Evolutionary conservation across 1,140 invertebrate genomes (phyloP).

Genomic region (Anastrepha ludens): DNA sequence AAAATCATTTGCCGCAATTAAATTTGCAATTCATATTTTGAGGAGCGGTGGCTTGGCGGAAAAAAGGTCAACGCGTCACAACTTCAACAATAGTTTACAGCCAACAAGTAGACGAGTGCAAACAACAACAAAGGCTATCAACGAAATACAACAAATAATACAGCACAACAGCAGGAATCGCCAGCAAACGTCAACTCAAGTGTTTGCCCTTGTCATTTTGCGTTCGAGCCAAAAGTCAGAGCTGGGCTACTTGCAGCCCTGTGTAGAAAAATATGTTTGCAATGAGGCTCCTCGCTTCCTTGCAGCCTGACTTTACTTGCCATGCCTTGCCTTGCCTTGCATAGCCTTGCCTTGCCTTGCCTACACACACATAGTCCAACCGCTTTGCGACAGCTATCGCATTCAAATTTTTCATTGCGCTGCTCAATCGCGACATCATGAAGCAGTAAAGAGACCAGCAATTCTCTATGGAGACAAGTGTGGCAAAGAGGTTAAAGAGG

Average conservation of each 20-base stretch:
- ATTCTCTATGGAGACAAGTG: not conserved
- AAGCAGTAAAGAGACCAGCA: not conserved
- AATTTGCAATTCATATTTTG: constrained; percentile 48
- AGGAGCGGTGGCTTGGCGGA: constrained; percentile 17
- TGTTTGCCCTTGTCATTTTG: constrained; percentile 46
- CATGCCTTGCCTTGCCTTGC: not conserved
- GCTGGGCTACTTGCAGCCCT: not conserved
- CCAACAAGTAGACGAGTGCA: constrained; percentile 22
- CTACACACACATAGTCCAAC: not conserved
- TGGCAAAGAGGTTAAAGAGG: not conserved
- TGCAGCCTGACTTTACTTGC: not conserved
- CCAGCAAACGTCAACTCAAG: constrained; percentile 27
- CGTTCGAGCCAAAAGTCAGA: not conserved
- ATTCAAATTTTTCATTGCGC: constrained; percentile 46
- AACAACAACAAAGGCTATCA: constrained; percentile 15
- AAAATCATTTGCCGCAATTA: constrained; percentile 38
- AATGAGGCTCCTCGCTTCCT: not conserved
- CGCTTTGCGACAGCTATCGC: constrained; percentile 19
- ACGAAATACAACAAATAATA: constrained; percentile 24
- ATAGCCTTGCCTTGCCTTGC: not conserved
- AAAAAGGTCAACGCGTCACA: constrained; percentile 50
- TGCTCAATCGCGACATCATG: constrained; percentile 23
- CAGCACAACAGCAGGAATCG: constrained; percentile 21
- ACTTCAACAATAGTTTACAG: constrained; percentile 50
- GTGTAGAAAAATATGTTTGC: not conserved